Evolutionary conservation across 92 coral and sea anemone species (phyloP), one percentile per base, ranked within the genome.

Genomic region (Porites lobata): DNA sequence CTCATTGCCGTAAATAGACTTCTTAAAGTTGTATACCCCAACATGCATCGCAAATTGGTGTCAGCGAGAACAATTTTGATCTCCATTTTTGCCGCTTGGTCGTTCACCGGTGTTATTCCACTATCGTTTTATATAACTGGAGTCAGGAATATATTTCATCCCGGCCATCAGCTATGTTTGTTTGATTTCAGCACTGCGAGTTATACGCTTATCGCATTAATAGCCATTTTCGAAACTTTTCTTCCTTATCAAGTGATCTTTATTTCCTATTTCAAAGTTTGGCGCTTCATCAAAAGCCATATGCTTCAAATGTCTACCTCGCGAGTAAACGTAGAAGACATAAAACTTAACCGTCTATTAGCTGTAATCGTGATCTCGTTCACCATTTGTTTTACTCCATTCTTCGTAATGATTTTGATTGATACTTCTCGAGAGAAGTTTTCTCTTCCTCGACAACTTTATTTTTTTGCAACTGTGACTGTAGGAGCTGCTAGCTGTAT

Each of bases 261-360:
- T 57, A 64, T 91, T 19, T 91, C 88, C 51, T 91, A 91, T 38
- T 87, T 80, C 76, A 91, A 87, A 65, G 80, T 91, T 12, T 91
- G 94, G 94, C 85, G 88, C 20, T 91, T 75, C 22, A 61, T 82
- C n/a, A 69, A 67, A 59, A 86, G 50, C 59, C 94, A 91, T 78
- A 61, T 14, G 24, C 17, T 17, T 26, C 85, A 85, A 24, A 87
- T 91, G 89, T 75, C 67, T 57, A 71, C 85, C 65, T 91, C 91
- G 32, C 84, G 50, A 9, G 83, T 72, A 51, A 87, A 87, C 15
- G 85, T 85, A 8, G 94, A 91, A 59, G 94, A 91, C 4, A 64
- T 87, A 10, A 82, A 86, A 21, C 85, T 80, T 2, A 53, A 66
- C 24, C 94, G 94, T 53, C 71, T 91, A 47, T 62, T 91, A 38